These are phyloP conservation scores for Anoplophora glabripennis DNA, from an alignment of 1,140 invertebrate species.

Conservation along the genomic window DNA sequence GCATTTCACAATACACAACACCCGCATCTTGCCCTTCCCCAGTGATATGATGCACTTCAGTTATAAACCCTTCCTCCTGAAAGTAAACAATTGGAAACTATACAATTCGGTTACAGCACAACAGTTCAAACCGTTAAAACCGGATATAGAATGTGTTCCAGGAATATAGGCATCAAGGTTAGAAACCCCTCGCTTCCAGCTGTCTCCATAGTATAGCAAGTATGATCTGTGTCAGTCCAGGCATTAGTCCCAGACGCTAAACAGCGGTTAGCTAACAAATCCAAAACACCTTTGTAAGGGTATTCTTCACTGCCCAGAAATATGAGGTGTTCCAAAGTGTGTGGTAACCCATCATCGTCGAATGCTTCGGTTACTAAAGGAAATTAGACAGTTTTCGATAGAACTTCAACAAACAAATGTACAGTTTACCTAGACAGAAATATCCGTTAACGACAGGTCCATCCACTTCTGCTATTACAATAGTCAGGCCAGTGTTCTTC, in stretches of 20 bases:
- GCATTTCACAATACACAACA: constrained; percentile 93
- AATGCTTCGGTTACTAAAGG: constrained; percentile 79
- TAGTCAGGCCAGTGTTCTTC: constrained; percentile 70
- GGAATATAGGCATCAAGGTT: constrained; percentile 82
- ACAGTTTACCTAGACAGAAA: constrained; percentile 70
- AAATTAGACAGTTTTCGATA: constrained; percentile 8
- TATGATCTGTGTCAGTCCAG: constrained; percentile 81
- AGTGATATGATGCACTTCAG: constrained; percentile 90
- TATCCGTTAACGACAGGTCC: constrained; percentile 84
- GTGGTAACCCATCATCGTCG: constrained; percentile 89
- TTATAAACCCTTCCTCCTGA: constrained; percentile 73
- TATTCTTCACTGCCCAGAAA: constrained; percentile 89
- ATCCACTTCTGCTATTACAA: constrained; percentile 79
- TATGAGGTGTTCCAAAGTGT: constrained; percentile 89
- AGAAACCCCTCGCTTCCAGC: constrained; percentile 85
- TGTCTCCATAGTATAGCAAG: constrained; percentile 84
- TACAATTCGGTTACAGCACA: background rate
- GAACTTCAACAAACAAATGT: background rate
- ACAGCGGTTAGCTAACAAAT: constrained; percentile 84
- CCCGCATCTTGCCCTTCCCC: constrained; percentile 85
- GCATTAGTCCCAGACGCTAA: constrained; percentile 89
- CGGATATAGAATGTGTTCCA: constrained; percentile 87
- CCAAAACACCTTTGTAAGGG: constrained; percentile 86
- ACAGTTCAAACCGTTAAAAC: constrained; percentile 63
- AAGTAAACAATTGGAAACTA: background rate